Evolutionary conservation across 1,140 invertebrate species (phyloP).

Genomic region (Phortica variegata): DNA sequence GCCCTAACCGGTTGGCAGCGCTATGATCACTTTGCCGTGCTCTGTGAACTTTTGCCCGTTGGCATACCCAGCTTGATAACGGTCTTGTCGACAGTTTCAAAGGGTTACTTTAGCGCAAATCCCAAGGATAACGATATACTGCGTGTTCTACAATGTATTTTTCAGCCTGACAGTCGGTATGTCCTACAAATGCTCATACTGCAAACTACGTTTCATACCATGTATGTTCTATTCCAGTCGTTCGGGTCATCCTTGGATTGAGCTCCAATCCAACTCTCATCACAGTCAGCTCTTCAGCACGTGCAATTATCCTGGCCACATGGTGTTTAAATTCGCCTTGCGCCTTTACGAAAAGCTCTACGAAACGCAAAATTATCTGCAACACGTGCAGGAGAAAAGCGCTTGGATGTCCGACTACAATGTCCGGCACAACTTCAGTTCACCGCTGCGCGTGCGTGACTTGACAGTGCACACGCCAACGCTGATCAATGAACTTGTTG

Average conservation of each 20-base stretch:
- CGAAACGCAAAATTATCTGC: slow-evolving; percentile 58
- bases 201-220: neutral
- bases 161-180: slow-evolving; percentile 48
- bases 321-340: slow-evolving; percentile 63
- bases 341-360: slow-evolving; percentile 60
- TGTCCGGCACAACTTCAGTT: slow-evolving; percentile 74
- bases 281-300: slow-evolving; percentile 42
- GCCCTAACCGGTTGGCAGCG: slow-evolving; percentile 80
- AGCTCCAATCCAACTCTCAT: slow-evolving; percentile 44
- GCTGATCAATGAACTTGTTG: slow-evolving; percentile 63
- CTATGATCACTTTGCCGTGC: slow-evolving; percentile 86
- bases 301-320: slow-evolving; percentile 61
- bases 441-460: slow-evolving; percentile 71
- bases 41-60: slow-evolving; percentile 88
- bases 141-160: slow-evolving; percentile 62
- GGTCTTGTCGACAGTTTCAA: slow-evolving; percentile 62
- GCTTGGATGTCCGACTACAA: slow-evolving; percentile 82
- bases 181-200: neutral
- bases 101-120: slow-evolving; percentile 66
- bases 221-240: slow-evolving; percentile 13
- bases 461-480: slow-evolving; percentile 66
- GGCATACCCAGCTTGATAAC: slow-evolving; percentile 75
- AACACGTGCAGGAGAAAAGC: slow-evolving; percentile 50
- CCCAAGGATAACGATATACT: slow-evolving; percentile 60
- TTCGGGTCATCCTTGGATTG: slow-evolving; percentile 48